A percentile compares a stretch with the other conserved stretches of the same genome.
phyloP scores from a whole-genome alignment of 2,113 vertebrate species.

The Hystrix cristata region DNA sequence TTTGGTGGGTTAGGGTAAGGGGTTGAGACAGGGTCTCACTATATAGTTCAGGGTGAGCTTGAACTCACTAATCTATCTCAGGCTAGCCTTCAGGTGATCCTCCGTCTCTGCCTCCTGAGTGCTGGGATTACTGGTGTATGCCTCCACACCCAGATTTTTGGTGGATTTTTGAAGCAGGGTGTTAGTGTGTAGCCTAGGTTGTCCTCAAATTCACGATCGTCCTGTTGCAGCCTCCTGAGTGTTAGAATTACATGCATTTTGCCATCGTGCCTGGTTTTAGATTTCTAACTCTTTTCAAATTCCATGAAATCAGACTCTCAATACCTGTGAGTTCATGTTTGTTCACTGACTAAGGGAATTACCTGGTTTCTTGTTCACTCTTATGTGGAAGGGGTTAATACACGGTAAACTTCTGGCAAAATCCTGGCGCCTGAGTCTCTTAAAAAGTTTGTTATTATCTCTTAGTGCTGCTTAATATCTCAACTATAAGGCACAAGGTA shows the following conservation, averaged over 20 bases:
- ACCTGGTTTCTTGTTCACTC: conserved; percentile 6
- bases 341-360: background rate
- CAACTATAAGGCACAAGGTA: background rate
- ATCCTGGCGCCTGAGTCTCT: background rate
- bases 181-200: background rate
- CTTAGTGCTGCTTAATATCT: background rate
- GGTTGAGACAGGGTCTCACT: background rate
- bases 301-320: background rate
- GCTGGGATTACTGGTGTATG: no score
- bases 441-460: background rate
- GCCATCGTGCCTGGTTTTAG: background rate
- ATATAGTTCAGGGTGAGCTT: background rate
- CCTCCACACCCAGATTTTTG: background rate
- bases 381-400: conserved; percentile 8
- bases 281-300: background rate
- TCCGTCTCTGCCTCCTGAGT: background rate
- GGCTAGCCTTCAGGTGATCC: no score
- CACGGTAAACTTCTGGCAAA: background rate
- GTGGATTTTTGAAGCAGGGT: background rate
- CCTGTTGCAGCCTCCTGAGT: background rate
- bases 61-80: background rate
- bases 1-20: background rate
- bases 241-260: background rate
- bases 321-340: background rate
- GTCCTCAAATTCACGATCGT: background rate